Conservation (phyloP, 2,113 vertebrate species). For the Atrichornis clamosus region DNA sequence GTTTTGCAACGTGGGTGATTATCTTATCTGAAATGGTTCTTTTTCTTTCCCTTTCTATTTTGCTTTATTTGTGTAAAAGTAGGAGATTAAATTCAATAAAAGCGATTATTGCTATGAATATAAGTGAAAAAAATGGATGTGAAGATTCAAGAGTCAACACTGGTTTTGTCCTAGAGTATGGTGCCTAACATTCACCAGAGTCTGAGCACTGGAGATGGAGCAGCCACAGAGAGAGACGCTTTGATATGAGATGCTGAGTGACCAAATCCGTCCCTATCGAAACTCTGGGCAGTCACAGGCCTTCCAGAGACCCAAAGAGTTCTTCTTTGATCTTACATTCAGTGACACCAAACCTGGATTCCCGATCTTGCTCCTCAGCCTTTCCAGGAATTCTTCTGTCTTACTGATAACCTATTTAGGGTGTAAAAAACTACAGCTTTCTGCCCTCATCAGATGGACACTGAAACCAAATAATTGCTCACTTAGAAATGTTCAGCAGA, state of each 20-base stretch:
- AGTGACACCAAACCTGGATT: neutral
- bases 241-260: neutral
- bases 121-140: neutral
- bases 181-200: neutral
- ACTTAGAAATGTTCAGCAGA: neutral
- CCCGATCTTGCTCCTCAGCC: accelerated
- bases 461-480: neutral
- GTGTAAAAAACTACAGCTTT: neutral
- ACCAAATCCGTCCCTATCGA: neutral
- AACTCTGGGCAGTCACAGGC: neutral
- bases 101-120: accelerated
- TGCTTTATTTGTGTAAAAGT: neutral
- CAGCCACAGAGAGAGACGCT: neutral
- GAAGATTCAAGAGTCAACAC: neutral
- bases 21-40: neutral
- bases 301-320: neutral
- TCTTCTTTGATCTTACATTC: neutral
- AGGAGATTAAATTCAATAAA: neutral
- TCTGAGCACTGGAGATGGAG: neutral
- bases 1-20: neutral
- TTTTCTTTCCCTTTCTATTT: neutral
- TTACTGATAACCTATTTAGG: neutral
- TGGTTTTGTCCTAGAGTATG: accelerated
- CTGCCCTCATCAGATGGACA: neutral
- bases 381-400: neutral